Conservation (phyloP, 2,888 invertebrate genomes). For the Thelaira solivaga region DNA sequence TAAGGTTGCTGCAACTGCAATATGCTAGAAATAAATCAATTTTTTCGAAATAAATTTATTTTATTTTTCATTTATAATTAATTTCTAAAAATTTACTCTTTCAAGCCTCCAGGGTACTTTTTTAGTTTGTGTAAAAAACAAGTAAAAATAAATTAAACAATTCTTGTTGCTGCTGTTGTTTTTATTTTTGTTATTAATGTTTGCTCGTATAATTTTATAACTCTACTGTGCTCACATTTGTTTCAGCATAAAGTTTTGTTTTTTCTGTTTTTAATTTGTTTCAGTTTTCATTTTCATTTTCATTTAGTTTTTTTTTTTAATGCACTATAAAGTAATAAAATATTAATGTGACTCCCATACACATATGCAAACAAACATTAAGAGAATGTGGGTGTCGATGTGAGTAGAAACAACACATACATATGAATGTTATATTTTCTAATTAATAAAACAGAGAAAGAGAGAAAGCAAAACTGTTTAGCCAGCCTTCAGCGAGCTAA, state of each 20-base stretch:
- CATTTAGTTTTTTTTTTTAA: conserved; percentile 7
- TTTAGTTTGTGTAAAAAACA: neutral
- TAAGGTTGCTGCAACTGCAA: too few relatives aligned
- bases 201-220: conserved; percentile 22
- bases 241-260: conserved; percentile 9
- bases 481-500: too few relatives aligned
- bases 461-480: too few relatives aligned
- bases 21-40: too few relatives aligned
- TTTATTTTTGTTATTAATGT: conserved; percentile 8
- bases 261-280: conserved; percentile 21
- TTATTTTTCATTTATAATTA: conserved; percentile 4
- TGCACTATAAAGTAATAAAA: conserved; percentile 36
- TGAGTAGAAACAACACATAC: too few relatives aligned
- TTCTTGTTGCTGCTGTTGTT: neutral
- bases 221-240: conserved; percentile 4
- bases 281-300: conserved; percentile 22
- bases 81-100: neutral
- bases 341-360: conserved; percentile 19
- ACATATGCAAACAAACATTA: neutral
- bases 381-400: neutral
- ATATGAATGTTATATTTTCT: too few relatives aligned
- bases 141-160: neutral
- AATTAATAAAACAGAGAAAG: too few relatives aligned
- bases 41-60: too few relatives aligned
- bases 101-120: neutral